phyloP scores from a whole-genome alignment of 2,113 vertebrate species.

The Alethe diademata region DNA sequence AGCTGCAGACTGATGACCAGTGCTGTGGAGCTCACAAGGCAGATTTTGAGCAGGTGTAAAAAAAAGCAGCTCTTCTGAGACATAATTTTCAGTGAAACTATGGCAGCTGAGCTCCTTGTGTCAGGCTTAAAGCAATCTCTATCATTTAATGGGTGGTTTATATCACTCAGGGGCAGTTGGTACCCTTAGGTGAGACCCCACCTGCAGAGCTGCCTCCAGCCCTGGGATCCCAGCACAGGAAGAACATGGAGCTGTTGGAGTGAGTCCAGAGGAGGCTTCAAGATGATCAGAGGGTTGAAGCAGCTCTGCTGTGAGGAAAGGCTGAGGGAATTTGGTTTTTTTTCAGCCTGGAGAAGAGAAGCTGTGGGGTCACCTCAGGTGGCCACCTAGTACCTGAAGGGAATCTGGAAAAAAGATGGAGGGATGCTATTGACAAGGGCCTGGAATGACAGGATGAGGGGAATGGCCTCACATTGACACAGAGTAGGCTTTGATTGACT shows the following conservation, averaged over 20 bases:
- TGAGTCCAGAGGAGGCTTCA: not conserved
- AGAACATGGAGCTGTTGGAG: not conserved
- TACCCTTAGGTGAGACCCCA: not conserved
- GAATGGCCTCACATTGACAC: not conserved
- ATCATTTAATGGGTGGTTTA: not conserved
- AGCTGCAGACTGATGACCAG: not conserved
- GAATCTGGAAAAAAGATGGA: not conserved
- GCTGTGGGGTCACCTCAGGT: rapidly evolving
- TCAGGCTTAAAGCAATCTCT: not conserved
- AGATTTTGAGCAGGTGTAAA: not conserved
- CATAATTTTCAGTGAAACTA: not conserved
- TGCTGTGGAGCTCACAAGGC: not conserved
- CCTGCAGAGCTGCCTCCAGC: not conserved
- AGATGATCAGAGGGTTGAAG: not conserved
- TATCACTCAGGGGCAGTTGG: not conserved
- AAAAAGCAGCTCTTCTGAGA: not conserved
- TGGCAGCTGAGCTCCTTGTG: not conserved
- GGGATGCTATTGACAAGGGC: not conserved
- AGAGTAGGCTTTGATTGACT: rapidly evolving
- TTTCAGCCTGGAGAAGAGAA: not conserved
- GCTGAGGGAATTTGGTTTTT: not conserved
- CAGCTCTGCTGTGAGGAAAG: not conserved
- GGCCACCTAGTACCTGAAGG: not conserved
- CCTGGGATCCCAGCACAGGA: not conserved
- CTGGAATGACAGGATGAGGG: not conserved